A percentile compares a stretch with the other conserved stretches of the same genome.
Conservation (phyloP, 2,888 invertebrate species). For the Chalcis sispes region DNA sequence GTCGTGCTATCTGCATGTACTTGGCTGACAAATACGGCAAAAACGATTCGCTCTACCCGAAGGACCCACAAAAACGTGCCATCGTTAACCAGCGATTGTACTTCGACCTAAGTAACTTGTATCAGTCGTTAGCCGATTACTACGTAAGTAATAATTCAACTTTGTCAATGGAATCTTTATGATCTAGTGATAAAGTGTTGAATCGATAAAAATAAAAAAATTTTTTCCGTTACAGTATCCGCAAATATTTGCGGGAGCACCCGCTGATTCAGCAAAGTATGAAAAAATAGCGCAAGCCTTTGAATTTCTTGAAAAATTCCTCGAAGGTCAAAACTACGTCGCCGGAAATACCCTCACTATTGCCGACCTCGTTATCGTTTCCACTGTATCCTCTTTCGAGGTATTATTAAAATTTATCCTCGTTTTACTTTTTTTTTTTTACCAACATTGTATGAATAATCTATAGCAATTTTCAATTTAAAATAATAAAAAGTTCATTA, state of each 20-base stretch:
- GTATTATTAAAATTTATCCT: constrained; percentile 69
- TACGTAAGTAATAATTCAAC: constrained; percentile 79
- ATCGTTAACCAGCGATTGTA: constrained; percentile 81
- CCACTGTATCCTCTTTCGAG: constrained; percentile 84
- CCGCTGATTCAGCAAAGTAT: constrained; percentile 81
- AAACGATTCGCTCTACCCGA: constrained; percentile 82
- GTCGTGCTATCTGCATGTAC: constrained; percentile 83
- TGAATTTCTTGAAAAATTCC: constrained; percentile 83
- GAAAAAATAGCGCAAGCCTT: constrained; percentile 84
- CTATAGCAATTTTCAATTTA: too few relatives aligned
- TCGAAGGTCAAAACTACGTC: constrained; percentile 83
- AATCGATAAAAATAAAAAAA: background rate
- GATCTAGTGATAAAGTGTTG: background rate
- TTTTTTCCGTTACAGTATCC: constrained; percentile 72
- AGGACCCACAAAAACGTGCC: constrained; percentile 80
- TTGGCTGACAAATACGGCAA: constrained; percentile 82
- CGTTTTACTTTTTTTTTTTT: too few relatives aligned
- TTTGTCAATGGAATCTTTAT: background rate
- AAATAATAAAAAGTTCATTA: too few relatives aligned
- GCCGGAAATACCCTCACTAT: constrained; percentile 86
- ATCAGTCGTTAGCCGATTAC: constrained; percentile 77
- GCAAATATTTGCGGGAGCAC: constrained; percentile 72
- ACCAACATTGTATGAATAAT: too few relatives aligned
- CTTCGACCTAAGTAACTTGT: constrained; percentile 81
- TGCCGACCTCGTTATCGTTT: constrained; percentile 85